Conservation (phyloP, 2,113 vertebrate species). For the Aplodontia rufa region DNA sequence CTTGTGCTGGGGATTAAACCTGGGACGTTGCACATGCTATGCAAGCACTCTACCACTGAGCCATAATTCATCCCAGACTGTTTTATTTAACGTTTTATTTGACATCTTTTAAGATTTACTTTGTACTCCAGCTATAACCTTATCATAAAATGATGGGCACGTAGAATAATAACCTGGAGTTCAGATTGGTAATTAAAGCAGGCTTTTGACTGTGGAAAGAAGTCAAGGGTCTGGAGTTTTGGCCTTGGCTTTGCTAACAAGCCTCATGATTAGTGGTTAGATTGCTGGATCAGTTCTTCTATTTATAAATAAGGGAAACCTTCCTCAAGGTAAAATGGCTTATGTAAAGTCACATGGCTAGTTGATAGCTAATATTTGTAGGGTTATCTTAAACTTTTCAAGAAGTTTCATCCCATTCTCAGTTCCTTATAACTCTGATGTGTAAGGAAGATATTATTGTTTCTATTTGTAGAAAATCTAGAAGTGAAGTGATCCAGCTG, state of each 20-base stretch:
- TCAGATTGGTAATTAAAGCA: constrained; percentile 40
- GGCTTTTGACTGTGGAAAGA: not conserved
- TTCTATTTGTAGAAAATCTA: constrained; percentile 28
- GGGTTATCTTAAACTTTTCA: constrained; percentile 46
- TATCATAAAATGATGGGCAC: not conserved
- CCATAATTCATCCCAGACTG: not conserved
- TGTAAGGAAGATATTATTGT: not conserved
- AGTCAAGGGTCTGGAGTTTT: not conserved
- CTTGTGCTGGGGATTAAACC: not conserved
- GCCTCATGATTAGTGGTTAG: not conserved
- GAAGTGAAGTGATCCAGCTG: constrained; percentile 2
- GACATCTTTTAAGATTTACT: constrained; percentile 4
- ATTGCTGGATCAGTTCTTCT: not conserved
- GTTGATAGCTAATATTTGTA: constrained; percentile 28
- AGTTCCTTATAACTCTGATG: not conserved
- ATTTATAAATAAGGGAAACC: constrained; percentile 33
- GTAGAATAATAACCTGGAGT: not conserved
- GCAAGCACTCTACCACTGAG: not conserved
- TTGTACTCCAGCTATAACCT: not conserved
- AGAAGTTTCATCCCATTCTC: constrained; percentile 10
- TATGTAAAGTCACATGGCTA: not conserved
- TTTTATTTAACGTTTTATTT: constrained; percentile 25
- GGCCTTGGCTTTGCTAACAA: constrained; percentile 12
- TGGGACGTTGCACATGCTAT: not conserved
- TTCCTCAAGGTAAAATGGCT: constrained; percentile 21